Conservation (phyloP, 2,113 vertebrate species). For the Sinocyclocheilus maitianheensis region DNA sequence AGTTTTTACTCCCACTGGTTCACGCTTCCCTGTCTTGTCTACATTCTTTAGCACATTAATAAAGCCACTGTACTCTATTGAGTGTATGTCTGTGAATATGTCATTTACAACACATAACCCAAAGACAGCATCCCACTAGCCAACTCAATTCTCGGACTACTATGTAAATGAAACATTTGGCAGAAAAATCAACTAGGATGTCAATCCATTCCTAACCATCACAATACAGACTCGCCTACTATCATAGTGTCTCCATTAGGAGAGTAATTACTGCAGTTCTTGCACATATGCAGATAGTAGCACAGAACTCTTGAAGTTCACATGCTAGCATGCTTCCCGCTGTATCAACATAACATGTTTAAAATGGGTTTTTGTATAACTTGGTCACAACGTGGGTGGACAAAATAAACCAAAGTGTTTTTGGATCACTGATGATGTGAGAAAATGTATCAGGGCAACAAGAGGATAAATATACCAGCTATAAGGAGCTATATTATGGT, state of each 20-base stretch:
- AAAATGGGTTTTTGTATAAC: not conserved
- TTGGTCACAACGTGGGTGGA: slow-evolving; percentile 18
- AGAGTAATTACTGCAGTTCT: not conserved
- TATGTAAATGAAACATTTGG: not conserved
- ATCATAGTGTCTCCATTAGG: not conserved
- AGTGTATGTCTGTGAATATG: not conserved
- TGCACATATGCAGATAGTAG: not conserved
- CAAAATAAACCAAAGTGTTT: slow-evolving; percentile 28
- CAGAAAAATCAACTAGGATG: not conserved
- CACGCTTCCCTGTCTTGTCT: not conserved
- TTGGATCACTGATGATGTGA: not conserved
- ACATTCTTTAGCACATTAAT: slow-evolving; percentile 21
- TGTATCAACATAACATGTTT: slow-evolving; percentile 26
- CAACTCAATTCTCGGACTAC: not conserved
- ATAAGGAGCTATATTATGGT: not conserved
- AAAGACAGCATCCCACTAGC: not conserved
- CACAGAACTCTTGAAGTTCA: not conserved
- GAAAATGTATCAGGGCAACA: not conserved
- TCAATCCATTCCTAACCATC: not conserved
- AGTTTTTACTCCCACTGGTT: slow-evolving; percentile 2
- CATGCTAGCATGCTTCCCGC: not conserved
- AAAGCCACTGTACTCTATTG: not conserved
- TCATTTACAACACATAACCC: not conserved
- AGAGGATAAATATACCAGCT: not conserved
- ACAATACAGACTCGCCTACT: not conserved